Evolutionary conservation across 2,113 vertebrate species (phyloP), one percentile per base, ranked within the genome.

Genomic region (Elanoides forficatus): DNA sequence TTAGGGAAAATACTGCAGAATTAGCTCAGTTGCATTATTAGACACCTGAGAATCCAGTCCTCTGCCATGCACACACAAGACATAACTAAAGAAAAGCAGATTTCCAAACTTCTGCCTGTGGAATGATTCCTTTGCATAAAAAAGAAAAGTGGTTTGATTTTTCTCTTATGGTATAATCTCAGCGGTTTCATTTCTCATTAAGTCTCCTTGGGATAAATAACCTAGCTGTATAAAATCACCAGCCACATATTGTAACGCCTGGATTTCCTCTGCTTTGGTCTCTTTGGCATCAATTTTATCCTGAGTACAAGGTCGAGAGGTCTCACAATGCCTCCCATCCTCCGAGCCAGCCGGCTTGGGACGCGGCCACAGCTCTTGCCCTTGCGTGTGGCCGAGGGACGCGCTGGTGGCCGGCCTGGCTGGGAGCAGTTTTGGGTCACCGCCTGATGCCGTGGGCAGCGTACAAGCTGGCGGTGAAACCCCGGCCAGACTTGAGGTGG

Each of bases 351-450:
- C 22, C 0, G 1, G 9, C 22, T 0, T 10, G 27, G 75, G 56
- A 20, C 9, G 27, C 0, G 4, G 70, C 22, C 32, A 9, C 52
- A 38, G 53, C 63, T 86, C 52, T 32, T 36, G 19, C 27, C 8
- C 58, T 7, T 0, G 5, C 5, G 0, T 3, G 26, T 29, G 43
- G 22, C 43, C 1, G 3, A 48, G 80, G 80, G 72, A 4, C 0
- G 6, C 0, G 1, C 0, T 43, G 94, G 56, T 47, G 55, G 48
- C 62, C 16, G 36, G 36, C 48, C 36, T 40, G 76, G 19, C 66
- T 32, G 62, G 53, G 53, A 48, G 48, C 48, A 36, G 58, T 21
- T 85, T 34, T 62, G 58, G 63, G 50, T 45, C 60, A 30, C 47
- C 0, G 1, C 2, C 40, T 63, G 19, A 1, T 7, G 62, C 58